Percentiles rank a stretch among this genome's conserved stretches.
These are phyloP conservation scores for Brachionus calyciflorus DNA, from an alignment of 1,140 invertebrate genomes.

Conservation along the genomic window DNA sequence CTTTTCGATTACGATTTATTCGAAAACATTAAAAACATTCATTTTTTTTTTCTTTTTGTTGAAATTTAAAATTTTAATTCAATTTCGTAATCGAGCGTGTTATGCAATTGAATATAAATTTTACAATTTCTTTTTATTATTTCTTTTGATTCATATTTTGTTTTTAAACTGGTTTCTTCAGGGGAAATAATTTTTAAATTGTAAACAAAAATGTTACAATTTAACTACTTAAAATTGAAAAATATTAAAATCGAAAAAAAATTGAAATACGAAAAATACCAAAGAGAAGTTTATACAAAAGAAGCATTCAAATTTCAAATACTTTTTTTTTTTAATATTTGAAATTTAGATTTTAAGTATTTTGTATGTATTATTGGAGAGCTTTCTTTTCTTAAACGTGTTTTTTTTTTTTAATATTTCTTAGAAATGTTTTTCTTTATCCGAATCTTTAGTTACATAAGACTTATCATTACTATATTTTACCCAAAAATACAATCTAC, in stretches of 20 bases:
- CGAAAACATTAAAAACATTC: no score
- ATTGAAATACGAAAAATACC: not conserved
- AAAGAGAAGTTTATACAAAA: not conserved
- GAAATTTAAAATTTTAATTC: no score
- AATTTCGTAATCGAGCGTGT: not conserved
- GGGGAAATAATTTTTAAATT: not conserved
- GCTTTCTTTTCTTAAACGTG: no score
- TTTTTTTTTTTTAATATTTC: no score
- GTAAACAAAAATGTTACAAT: slow-evolving; percentile 42
- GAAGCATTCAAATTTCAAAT: slow-evolving; percentile 6
- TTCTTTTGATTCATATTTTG: not conserved
- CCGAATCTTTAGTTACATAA: no score
- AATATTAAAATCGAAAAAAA: not conserved
- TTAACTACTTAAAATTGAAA: not conserved
- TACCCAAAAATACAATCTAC: no score
- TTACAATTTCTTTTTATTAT: not conserved
- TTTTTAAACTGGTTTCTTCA: slow-evolving; percentile 3
- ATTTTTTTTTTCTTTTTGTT: no score
- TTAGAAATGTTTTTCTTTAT: no score
- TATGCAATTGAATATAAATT: slow-evolving; percentile 12
- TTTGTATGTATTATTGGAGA: no score
- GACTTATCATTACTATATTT: no score
- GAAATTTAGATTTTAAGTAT: not conserved
- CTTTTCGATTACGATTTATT: no score
- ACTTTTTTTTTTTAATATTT: not conserved